Evolutionary conservation across 2,113 vertebrate species (phyloP).

Genomic region (Cathartes aura): DNA sequence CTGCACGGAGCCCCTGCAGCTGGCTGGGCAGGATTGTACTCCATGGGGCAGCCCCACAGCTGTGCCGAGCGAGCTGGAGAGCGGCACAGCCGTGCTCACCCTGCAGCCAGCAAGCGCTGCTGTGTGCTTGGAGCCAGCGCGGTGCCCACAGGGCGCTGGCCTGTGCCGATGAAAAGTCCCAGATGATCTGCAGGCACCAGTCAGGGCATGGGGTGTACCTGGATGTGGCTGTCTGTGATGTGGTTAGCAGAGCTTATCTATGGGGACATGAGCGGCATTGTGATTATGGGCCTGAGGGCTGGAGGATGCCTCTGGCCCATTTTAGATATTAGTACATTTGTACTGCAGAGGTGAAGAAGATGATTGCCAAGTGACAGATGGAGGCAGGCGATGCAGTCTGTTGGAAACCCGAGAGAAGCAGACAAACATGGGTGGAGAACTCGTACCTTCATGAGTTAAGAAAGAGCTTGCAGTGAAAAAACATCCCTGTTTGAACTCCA

Average conservation of each 20-base stretch:
- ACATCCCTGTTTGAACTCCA: background rate
- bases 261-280: background rate
- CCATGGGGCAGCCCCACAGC: accelerated
- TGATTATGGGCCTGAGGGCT: background rate
- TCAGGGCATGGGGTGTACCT: background rate
- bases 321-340: background rate
- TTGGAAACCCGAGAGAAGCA: background rate
- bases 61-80: background rate
- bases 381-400: background rate
- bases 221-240: background rate
- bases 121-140: background rate
- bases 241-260: background rate
- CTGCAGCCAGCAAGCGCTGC: background rate
- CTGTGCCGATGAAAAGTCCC: background rate
- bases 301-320: background rate
- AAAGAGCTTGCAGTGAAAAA: background rate
- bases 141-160: accelerated
- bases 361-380: background rate
- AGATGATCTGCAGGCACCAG: background rate
- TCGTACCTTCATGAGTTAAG: background rate
- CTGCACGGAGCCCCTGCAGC: background rate
- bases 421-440: background rate
- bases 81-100: accelerated
- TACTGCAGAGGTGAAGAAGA: background rate
- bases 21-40: background rate